These are phyloP conservation scores for Isurus oxyrinchus DNA, from an alignment of 2,113 vertebrate species.

Conservation along the genomic window DNA sequence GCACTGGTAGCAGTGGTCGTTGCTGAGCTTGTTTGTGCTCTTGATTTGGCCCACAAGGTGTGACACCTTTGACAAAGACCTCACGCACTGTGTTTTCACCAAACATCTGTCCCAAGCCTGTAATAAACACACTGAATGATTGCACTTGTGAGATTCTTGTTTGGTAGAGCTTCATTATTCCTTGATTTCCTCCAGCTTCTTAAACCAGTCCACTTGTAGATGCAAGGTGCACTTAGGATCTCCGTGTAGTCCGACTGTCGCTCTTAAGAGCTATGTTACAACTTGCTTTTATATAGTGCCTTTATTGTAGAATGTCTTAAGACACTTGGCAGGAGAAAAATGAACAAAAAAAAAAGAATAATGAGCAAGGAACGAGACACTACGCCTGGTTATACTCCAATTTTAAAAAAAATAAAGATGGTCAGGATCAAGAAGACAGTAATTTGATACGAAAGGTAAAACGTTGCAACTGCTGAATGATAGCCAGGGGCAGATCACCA, in stretches of 20 bases:
- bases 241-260: not conserved
- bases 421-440: not conserved
- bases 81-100: not conserved
- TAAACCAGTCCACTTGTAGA: not conserved
- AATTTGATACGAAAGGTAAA: not conserved
- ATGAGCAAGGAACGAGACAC: not conserved
- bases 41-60: not conserved
- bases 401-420: not conserved
- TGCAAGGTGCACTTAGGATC: not conserved
- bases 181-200: not conserved
- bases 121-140: constrained; percentile 19
- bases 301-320: not conserved
- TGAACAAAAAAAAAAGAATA: not conserved
- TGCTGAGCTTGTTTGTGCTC: not conserved
- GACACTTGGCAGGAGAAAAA: not conserved
- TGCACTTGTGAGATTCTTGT: not conserved
- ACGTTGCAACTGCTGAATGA: not conserved
- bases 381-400: not conserved
- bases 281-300: not conserved
- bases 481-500: too few relatives aligned
- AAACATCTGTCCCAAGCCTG: not conserved
- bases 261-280: not conserved
- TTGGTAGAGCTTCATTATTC: not conserved
- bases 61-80: not conserved
- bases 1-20: not conserved